Evolutionary conservation across 2,113 vertebrate genomes (phyloP).

Genomic region (Alectura lathami): DNA sequence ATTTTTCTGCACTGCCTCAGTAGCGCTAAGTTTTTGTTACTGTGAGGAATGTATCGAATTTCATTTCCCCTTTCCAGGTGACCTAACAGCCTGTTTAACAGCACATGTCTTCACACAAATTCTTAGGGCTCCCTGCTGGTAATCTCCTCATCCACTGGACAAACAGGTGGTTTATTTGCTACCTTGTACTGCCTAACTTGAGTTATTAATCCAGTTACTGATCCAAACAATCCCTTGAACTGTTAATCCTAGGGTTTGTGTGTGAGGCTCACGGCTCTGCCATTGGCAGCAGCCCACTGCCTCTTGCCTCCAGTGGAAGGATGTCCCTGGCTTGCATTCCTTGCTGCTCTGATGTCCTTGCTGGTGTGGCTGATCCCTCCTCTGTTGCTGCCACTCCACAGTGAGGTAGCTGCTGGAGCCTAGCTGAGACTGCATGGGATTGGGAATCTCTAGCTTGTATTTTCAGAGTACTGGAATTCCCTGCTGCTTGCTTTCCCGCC

Average conservation of each 20-base stretch:
- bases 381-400: background rate
- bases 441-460: background rate
- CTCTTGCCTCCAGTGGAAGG: background rate
- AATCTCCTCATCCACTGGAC: background rate
- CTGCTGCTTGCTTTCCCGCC: background rate
- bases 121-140: conserved; percentile 24
- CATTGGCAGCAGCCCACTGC: background rate
- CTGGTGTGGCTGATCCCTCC: background rate
- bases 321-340: rapidly evolving
- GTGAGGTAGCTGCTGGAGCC: background rate
- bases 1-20: background rate
- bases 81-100: background rate
- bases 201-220: conserved; percentile 50
- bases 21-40: background rate
- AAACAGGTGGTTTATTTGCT: conserved; percentile 43
- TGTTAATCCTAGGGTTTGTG: conserved; percentile 1
- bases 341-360: background rate
- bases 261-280: background rate
- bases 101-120: background rate
- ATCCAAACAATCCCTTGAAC: conserved; percentile 25
- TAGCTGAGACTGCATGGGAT: background rate
- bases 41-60: background rate
- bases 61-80: background rate
- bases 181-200: conserved; percentile 27
- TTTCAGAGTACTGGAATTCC: background rate